Base-by-base conservation (phyloP, 2,797 vertebrate genomes). In the Hydrocynus forskahlii region DNA sequence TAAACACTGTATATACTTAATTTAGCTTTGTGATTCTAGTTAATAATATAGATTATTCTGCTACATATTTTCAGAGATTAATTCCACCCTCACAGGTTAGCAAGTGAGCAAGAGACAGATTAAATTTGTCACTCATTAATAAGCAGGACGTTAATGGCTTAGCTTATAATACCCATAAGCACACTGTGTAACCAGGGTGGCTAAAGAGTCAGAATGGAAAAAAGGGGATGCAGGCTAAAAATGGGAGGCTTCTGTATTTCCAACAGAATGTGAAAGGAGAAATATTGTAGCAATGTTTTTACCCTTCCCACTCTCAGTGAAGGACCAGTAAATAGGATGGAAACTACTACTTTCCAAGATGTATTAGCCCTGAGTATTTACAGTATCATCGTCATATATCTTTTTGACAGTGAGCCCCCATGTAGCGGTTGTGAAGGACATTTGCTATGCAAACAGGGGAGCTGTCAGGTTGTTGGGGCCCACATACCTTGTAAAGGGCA, bases 1-100 rank as follows among this genome's bases (percentile, higher is more conserved):
- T 81, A 92, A 89, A 93, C 92, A 91, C 87, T 89, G 87, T 91
- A 92, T 91, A 92, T n/a, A n/a, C 90, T 93, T 92, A 83, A 92
- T 93, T 93, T 93, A 87, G 23, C 60, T 40, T 25, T 66, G 83
- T 71, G 68, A 59, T 70, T 76, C 40, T 86, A 88, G 79, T 91
- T 93, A 92, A 93, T 93, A 91, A 92, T 78, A 88, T 86, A 87
- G 86, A 81, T 5, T n/a, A 79, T 80, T 81, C 75, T 75, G 13
- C 52, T 81, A 75, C 89, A 80, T 76, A n/a, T 59, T 83, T 68
- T 80, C 57, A 76, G 64, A 74, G 84, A 85, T 90, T 90, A 89
- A 89, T 90, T 83, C 68, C 87, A 82, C 83, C 50, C 87, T 88
- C 88, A 79, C 83, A 78, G 76, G 87, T 86, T 75, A 84, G 43